phyloP scores from a whole-genome alignment of 2,797 vertebrate species.

The Myoxocephalus aenaeus region DNA sequence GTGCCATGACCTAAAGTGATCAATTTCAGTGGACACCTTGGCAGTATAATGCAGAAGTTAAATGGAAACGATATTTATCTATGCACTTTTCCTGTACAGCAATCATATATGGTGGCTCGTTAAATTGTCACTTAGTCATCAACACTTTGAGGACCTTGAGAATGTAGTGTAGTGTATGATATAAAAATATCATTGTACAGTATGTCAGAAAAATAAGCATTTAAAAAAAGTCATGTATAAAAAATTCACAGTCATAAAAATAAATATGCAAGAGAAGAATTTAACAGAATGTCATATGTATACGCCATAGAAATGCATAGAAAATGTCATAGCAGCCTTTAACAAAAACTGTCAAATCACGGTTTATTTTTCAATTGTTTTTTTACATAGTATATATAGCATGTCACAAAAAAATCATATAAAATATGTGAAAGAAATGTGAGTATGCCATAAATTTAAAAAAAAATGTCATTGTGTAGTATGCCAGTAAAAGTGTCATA shows the following conservation, averaged over 20 bases:
- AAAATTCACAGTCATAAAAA: not conserved
- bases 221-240: not conserved
- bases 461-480: not conserved
- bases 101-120: not conserved
- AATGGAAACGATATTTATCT: not conserved
- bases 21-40: not conserved
- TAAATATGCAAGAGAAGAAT: not conserved
- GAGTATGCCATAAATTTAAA: too few species aligned
- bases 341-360: too few species aligned
- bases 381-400: not conserved
- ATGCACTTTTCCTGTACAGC: not conserved
- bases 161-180: not conserved
- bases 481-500: not conserved
- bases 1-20: not conserved
- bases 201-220: not conserved
- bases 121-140: not conserved
- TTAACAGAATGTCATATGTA: not conserved
- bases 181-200: not conserved
- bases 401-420: not conserved
- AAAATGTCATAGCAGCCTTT: too few species aligned
- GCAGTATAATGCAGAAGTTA: not conserved
- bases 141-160: not conserved
- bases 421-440: not conserved
- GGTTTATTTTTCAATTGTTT: too few species aligned
- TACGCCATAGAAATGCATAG: not conserved